Evolutionary conservation across 2,888 invertebrate genomes (phyloP), one percentile per base, ranked within the genome.

Genomic region (Conchocele bisecta): DNA sequence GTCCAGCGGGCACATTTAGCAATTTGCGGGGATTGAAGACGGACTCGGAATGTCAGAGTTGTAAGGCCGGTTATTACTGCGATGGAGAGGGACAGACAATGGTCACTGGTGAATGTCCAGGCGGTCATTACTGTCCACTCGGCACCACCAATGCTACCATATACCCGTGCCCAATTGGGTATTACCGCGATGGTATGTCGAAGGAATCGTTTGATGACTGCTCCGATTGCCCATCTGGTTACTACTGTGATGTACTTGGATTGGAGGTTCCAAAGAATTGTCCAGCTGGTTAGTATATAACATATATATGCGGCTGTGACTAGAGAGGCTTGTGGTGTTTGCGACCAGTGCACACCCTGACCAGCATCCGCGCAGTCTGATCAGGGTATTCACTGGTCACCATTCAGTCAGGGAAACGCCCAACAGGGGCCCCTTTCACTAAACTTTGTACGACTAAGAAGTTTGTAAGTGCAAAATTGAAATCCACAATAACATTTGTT

Each of bases 151-250:
- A 74, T 20, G 63, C 83, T 3, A 42, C 82, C 41, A 73, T 80
- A 4, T 88, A 65, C 75, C 89, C 89, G 0, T 90, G 90, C 71
- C 88, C 88, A 2, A 83, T 89, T 54, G 89, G 90, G 15, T 90
- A 88, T 75, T 90, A 89, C 81, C 72, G 89, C 41, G 87, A 89
- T 41, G 86, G 86, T 15, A 86, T 89, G n/a, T 88, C 89, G 2
- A 83, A 80, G 26, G 89, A 89, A 63, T 87, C 88, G 6, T 89
- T 89, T 79, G 84, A 87, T 46, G 89, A 89, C 44, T 90, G 90
- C 74, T 83, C 89, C 5, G 87, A 86, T 63, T 90, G 90, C 83
- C 81, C 84, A n/a, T 86, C 89, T n/a, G 90, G 90, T 0, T 88
- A 77, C 59, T 90, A 87, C 72, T 90, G 90, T 80, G 85, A 89